phyloP scores from a whole-genome alignment of 92 coral and sea anemone species.

The Parazoanthus darwini region DNA sequence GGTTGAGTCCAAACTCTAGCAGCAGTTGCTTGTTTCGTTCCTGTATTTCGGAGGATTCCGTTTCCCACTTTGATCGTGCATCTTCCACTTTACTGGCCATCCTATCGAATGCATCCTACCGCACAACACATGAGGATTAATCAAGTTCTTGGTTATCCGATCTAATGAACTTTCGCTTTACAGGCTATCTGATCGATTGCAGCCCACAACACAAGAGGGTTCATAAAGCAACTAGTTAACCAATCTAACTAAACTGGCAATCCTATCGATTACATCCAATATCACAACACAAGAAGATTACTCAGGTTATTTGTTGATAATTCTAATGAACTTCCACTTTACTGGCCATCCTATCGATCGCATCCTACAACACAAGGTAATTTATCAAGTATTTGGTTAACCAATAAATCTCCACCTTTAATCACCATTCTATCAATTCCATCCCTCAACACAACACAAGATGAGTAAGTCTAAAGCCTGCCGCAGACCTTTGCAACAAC shows the following conservation, averaged over 20 bases:
- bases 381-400: too few species aligned
- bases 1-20: constrained; percentile 94
- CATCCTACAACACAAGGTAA: constrained; percentile 62
- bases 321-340: constrained; percentile 66
- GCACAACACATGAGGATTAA: not conserved
- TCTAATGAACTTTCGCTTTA: constrained; percentile 65
- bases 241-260: constrained; percentile 44
- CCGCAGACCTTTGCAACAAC: too few species aligned
- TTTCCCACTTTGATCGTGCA: constrained; percentile 88
- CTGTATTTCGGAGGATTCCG: constrained; percentile 84
- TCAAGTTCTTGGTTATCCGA: too few species aligned
- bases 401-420: constrained; percentile 73
- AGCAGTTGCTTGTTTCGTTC: constrained; percentile 87
- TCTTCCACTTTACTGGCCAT: constrained; percentile 92
- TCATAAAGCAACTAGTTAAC: too few species aligned
- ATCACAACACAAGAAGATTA: not conserved
- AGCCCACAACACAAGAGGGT: constrained; percentile 53
- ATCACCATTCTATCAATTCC: constrained; percentile 88
- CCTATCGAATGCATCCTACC: constrained; percentile 93
- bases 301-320: too few species aligned
- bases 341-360: constrained; percentile 84
- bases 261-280: constrained; percentile 93
- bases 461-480: too few species aligned
- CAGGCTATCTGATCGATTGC: constrained; percentile 87
- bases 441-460: constrained; percentile 58